A percentile compares a stretch with the other conserved stretches of the same genome.
phyloP scores from a whole-genome alignment of 2,797 vertebrate genomes.

The Odontamblyopus lacepedii region DNA sequence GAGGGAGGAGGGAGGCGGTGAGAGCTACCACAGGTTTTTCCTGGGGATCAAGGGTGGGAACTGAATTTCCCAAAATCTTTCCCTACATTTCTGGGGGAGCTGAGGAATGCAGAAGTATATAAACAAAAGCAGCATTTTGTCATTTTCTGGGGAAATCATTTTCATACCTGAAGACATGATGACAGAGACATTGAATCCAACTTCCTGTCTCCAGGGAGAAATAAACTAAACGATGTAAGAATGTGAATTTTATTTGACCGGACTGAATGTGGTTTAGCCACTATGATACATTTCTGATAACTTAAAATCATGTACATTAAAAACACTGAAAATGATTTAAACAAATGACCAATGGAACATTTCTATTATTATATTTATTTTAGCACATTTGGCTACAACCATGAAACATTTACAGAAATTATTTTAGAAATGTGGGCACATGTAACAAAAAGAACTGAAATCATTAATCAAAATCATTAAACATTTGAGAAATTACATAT shows the following conservation, averaged over 20 bases:
- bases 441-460: constrained; percentile 8
- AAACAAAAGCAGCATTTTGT: neutral
- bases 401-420: constrained; percentile 33
- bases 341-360: neutral
- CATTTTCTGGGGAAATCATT: constrained; percentile 7
- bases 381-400: constrained; percentile 22
- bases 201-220: neutral
- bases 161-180: neutral
- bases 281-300: constrained; percentile 16
- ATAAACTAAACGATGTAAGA: neutral
- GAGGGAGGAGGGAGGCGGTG: constrained; percentile 34
- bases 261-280: neutral
- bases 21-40: constrained; percentile 34
- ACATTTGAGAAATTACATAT: constrained; percentile 32
- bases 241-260: neutral
- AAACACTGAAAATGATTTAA: constrained; percentile 25
- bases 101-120: constrained; percentile 53
- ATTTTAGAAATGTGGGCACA: constrained; percentile 26
- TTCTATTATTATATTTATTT: constrained; percentile 26
- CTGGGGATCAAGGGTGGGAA: constrained; percentile 36
- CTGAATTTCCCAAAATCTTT: constrained; percentile 14
- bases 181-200: neutral
- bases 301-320: constrained; percentile 6
- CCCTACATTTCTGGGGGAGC: constrained; percentile 10
- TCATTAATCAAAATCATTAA: constrained; percentile 18